phyloP scores from a whole-genome alignment of 2,113 vertebrate genomes.

The Cephalopholis sonnerati region DNA sequence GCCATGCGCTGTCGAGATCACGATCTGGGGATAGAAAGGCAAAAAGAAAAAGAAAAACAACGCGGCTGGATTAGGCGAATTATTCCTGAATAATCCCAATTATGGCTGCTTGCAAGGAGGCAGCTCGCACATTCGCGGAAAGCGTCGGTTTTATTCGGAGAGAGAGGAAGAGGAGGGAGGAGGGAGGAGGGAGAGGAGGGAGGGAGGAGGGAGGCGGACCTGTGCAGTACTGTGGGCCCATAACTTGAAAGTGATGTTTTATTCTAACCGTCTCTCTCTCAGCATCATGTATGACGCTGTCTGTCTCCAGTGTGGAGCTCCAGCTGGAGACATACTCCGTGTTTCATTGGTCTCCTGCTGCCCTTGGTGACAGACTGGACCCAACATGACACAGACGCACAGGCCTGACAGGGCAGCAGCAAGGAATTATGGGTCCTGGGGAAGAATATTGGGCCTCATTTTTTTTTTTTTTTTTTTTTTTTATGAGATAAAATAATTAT shows the following conservation, averaged over 20 bases:
- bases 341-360: not conserved
- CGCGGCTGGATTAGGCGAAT: conserved; percentile 70
- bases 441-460: not conserved
- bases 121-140: conserved; percentile 79
- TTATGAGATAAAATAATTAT: too few species aligned
- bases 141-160: conserved; percentile 79
- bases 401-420: conserved; percentile 34
- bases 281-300: conserved; percentile 37
- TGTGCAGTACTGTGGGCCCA: conserved; percentile 54
- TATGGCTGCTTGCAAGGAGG: conserved; percentile 80
- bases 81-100: conserved; percentile 84
- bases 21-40: not conserved
- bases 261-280: conserved; percentile 25
- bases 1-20: conserved; percentile 36
- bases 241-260: conserved; percentile 62
- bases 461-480: too few species aligned
- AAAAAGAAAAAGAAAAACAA: conserved; percentile 43
- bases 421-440: conserved; percentile 33
- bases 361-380: conserved; percentile 5
- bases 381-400: conserved; percentile 3
- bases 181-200: not conserved
- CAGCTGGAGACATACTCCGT: conserved; percentile 24
- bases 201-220: conserved; percentile 14
- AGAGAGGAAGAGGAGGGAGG: conserved; percentile 28
- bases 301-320: not conserved